Evolutionary conservation across 1,140 invertebrate genomes (phyloP), one percentile per base, ranked within the genome.

Genomic region (Zaprionus inermis): DNA sequence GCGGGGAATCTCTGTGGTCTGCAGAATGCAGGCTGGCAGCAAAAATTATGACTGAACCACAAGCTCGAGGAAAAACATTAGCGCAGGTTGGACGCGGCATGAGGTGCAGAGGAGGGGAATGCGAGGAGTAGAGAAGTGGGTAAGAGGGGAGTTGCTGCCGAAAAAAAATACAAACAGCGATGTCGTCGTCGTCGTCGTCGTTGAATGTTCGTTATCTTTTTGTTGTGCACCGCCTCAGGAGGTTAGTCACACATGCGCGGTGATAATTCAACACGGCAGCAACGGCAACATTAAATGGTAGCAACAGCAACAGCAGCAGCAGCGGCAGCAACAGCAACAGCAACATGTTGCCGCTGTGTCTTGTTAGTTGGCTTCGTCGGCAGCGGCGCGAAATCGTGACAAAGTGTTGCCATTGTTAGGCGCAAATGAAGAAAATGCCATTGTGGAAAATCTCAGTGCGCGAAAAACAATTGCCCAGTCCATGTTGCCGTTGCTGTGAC

Each of bases 401-500:
- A 88, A 88, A 89, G 84, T 88, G 84, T 63, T 89, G 73, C 84
- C 84, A 88, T 88, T 88, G 84, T 88, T 89, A 89, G 84, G 84
- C 84, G 84, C 80, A 88, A 88, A 88, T 88, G 84, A 88, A 88
- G 84, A 88, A 88, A 88, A 88, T 89, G 84, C 84, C 84, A 89
- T 89, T 88, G 84, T 88, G 84, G 84, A 89, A 88, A 89, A 89
- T 68, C 60, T 72, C 63, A 57, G 38, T 16, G 77, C 70, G 72
- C 63, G 69, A 86, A 86, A 85, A 88, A 88, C 84, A 88, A 89
- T 89, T 84, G 84, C 72, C 54, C 36, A 28, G 60, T 85, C 76
- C 75, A 68, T 76, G 81, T 34, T 67, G 69, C 51, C 52, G 74
- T 18, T 60, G 65, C 30, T 65, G 65, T 52, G 61, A 61, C 5